Base-by-base conservation (phyloP, 2,888 invertebrate species). In the Drosophila nr. perissopoda region DNA sequence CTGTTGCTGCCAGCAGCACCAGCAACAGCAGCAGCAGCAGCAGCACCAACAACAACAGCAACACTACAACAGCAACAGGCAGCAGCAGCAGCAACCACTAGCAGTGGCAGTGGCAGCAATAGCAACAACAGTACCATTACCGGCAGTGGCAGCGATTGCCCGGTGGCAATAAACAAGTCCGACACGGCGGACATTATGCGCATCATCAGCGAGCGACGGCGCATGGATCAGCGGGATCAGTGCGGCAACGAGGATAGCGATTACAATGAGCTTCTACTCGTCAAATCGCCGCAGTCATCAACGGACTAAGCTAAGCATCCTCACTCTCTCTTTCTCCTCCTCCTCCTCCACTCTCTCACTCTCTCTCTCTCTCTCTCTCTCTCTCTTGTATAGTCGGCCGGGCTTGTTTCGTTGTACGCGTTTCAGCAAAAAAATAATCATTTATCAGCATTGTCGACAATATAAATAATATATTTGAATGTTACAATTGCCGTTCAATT, bases 191-290 rank as follows among this genome's bases (percentile, higher is more conserved):
- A 93, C 85, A 92, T 93, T 25, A 67, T 93, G 78, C 90, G 93
- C 49, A 93, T 93, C 54, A 93, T 93, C 64, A 93, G 93, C 59
- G 93, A 93, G 78, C 91, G 93, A 16, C 82, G 93, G 18, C 92
- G 89, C 65, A 91, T 93, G 83, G 93, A 93, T 70, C 92, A 93
- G 72, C 90, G 90, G 10, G 93, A 93, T 76, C 92, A 89, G 66
- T 85, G 91, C 69, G 92, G 92, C 69, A 92, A 92, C 76, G 93
- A 93, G 83, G 93, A 93, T 80, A 91, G 93, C 40, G 93, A 93
- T 76, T 93, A 93, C 81, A 93, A 92, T 63, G 93, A 93, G 79
- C 81, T 93, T 46, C 63, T 93, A 52, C 79, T 93, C 42, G 92
- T 92, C 64, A 93, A 93, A 62, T 92, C 93, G 21, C 91, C 92